Evolutionary conservation across 1,140 invertebrate genomes (phyloP).

Genomic region (Nasonia longicornis): DNA sequence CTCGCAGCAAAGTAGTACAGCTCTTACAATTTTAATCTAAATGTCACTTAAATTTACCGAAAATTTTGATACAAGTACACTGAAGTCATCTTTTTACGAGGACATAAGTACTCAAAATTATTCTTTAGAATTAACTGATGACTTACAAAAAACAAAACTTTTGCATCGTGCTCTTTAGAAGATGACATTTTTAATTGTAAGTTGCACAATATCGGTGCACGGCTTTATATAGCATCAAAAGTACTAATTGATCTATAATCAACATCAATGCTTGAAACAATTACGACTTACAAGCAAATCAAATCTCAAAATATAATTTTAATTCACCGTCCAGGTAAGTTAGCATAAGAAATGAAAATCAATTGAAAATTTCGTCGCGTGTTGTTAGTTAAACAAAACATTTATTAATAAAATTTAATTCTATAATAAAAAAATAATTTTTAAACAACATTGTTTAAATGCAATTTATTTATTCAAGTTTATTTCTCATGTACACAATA

Average conservation of each 20-base stretch:
- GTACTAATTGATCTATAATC: neutral
- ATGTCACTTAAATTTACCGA: no score
- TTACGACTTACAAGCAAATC: neutral
- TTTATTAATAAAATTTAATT: no score
- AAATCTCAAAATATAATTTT: neutral
- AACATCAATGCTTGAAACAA: neutral
- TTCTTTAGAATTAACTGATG: neutral
- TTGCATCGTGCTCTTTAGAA: neutral
- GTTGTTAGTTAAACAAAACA: no score
- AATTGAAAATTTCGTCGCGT: no score
- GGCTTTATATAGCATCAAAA: neutral
- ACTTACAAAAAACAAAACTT: neutral
- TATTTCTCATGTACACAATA: neutral
- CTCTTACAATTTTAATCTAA: no score
- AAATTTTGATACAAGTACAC: no score
- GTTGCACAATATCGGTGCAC: neutral
- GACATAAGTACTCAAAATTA: neutral
- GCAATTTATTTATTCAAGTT: neutral
- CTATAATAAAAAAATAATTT: neutral
- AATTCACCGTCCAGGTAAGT: neutral
- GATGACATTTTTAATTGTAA: neutral
- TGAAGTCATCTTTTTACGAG: neutral
- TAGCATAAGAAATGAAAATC: no score
- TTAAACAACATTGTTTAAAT: neutral
- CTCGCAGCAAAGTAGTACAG: no score